A percentile compares a stretch with the other conserved stretches of the same genome.
These are phyloP conservation scores for Diorhabda carinulata DNA, from an alignment of 1,140 invertebrate species.

Conservation along the genomic window DNA sequence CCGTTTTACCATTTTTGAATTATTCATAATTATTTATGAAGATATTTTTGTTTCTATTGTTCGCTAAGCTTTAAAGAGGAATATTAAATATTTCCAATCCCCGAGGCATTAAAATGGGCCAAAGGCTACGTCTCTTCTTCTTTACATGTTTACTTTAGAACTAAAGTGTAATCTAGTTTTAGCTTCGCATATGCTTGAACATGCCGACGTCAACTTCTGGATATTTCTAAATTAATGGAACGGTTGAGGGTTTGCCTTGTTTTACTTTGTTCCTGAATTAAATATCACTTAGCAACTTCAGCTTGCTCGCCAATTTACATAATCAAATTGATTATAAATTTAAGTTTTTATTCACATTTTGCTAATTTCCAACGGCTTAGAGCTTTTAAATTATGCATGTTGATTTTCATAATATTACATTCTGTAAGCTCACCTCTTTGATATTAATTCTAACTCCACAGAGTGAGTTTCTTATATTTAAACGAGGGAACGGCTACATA, in stretches of 20 bases:
- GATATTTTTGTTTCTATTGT: too few relatives aligned
- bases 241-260: background rate
- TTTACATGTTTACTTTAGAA: background rate
- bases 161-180: slow-evolving; percentile 3
- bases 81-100: too few relatives aligned
- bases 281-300: background rate
- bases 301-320: background rate
- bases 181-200: background rate
- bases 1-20: too few relatives aligned
- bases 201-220: background rate
- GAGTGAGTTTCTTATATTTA: too few relatives aligned
- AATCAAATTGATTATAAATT: background rate
- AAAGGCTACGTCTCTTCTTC: background rate
- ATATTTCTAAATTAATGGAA: slow-evolving; percentile 3
- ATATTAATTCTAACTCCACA: too few relatives aligned
- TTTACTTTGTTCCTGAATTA: slow-evolving; percentile 2
- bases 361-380: background rate
- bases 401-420: too few relatives aligned
- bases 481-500: too few relatives aligned
- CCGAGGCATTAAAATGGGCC: background rate
- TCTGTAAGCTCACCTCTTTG: too few relatives aligned
- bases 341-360: slow-evolving; percentile 1
- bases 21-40: too few relatives aligned
- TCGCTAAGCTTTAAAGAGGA: too few relatives aligned
- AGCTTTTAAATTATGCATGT: too few relatives aligned